A percentile compares a stretch with the other conserved stretches of the same genome.
Conservation (phyloP, 2,888 invertebrate genomes). For the Campoplex capitator region DNA sequence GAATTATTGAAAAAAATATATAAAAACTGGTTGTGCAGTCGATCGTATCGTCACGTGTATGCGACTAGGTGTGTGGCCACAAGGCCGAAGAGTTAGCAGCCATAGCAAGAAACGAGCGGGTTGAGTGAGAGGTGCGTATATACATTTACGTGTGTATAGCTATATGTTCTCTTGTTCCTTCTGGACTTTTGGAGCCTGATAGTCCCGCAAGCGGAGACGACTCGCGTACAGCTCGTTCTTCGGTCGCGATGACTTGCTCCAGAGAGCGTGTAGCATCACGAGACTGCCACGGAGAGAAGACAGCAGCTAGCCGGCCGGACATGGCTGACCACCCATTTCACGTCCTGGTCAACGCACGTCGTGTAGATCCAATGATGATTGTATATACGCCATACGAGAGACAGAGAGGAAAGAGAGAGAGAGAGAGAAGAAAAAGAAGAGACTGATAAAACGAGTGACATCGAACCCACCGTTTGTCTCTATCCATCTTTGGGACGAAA, state of each 20-base stretch:
- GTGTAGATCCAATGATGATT: slow-evolving; percentile 80
- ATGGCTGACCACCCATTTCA: slow-evolving; percentile 81
- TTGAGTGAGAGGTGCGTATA: slow-evolving; percentile 52
- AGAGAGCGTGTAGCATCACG: slow-evolving; percentile 70
- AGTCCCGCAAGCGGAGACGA: slow-evolving; percentile 45
- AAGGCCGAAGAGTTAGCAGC: slow-evolving; percentile 59
- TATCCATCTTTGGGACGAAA: slow-evolving; percentile 16
- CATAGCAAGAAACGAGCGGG: slow-evolving; percentile 32
- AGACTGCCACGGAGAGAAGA: slow-evolving; percentile 45
- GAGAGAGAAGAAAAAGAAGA: slow-evolving; percentile 29
- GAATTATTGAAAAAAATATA: slow-evolving; percentile 20
- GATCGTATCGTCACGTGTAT: slow-evolving; percentile 74
- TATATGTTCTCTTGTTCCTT: slow-evolving; percentile 25
- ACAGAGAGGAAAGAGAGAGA: slow-evolving; percentile 19
- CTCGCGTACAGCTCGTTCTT: slow-evolving; percentile 62
- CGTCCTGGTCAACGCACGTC: slow-evolving; percentile 76
- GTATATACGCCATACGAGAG: slow-evolving; percentile 8
- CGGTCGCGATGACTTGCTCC: slow-evolving; percentile 66
- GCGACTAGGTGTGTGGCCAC: slow-evolving; percentile 65
- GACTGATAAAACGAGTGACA: slow-evolving; percentile 65
- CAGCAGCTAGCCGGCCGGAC: slow-evolving; percentile 58
- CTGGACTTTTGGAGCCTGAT: slow-evolving; percentile 45
- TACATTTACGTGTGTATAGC: slow-evolving; percentile 3
- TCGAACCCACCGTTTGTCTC: slow-evolving; percentile 55
- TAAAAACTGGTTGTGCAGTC: slow-evolving; percentile 60